A percentile compares a stretch with the other conserved stretches of the same genome.
Conservation (phyloP, 1,140 invertebrate genomes). For the Trichomalopsis sarcophagae region DNA sequence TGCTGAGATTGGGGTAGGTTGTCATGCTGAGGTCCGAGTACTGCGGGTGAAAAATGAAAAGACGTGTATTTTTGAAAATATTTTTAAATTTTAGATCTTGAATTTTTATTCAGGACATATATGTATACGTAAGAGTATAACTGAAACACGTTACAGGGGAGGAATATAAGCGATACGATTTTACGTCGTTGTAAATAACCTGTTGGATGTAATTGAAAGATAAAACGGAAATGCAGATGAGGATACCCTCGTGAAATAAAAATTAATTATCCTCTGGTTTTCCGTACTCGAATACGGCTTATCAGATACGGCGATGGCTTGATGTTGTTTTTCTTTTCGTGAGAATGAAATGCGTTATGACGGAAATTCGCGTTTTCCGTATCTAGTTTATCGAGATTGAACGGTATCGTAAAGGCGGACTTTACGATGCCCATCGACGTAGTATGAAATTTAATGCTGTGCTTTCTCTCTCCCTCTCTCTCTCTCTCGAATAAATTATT, state of each 20-base stretch:
- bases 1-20: constrained; percentile 92
- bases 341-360: neutral
- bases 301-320: neutral
- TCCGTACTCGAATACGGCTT: neutral
- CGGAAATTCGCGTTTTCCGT: neutral
- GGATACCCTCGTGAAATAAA: no score
- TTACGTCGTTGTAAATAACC: neutral
- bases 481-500: neutral
- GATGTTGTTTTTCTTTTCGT: neutral
- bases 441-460: neutral
- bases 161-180: no score
- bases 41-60: constrained; percentile 74
- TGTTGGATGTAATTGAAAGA: neutral
- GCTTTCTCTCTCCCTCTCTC: neutral
- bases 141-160: no score
- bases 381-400: constrained; percentile 19
- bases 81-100: no score
- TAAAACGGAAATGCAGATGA: neutral
- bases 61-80: neutral
- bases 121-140: no score
- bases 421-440: constrained; percentile 10
- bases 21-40: constrained; percentile 93
- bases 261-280: no score
- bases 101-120: no score
- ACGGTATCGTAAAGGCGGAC: constrained; percentile 48